Evolutionary conservation across 2,113 vertebrate genomes (phyloP), one percentile per base, ranked within the genome.

Genomic region (Thamnaconus septentrionalis): DNA sequence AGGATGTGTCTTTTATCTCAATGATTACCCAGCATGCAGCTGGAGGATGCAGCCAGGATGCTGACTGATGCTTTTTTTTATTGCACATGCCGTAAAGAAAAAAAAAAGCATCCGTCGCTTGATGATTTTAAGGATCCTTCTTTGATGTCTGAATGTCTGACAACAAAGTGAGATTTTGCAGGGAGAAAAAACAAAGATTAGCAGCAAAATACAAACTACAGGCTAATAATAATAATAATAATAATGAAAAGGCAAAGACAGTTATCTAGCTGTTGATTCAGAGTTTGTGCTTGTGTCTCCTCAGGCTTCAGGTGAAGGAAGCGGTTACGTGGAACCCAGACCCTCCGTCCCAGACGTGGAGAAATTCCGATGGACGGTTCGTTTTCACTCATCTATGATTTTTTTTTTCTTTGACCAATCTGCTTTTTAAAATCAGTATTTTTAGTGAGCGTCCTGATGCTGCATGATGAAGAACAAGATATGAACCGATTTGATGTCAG

Each of bases 301-400:
- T 51, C 78, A 90, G 89, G 81, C 80, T 41, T 90, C 89, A 64
- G 89, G 89, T 6, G 86, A 89, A 41, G 89, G 85, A 69, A 89
- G 89, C 11, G 86, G 79, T 41, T 41, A 71, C 3, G 61, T 5
- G 31, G 74, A 73, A 64, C 47, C 3, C 11, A 67, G 69, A 72
- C 64, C 49, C 0, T 6, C 8, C 4, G 70, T 66, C 59, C 61
- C 69, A 46, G n/a, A 43, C 0, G 31, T 4, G 46, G 75, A 66
- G 41, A 85, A 55, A 53, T 61, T 10, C 4, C 59, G 58, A 46
- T 75, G 52, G 61, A 81, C 77, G 81, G 88, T 90, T 82, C 7
- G 78, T 8, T 68, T 46, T 44, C 31, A 9, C 47, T 6, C 41
- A 4, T n/a, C 8, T 0, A 40, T 59, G 1, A 10, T 8, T 41